These are phyloP conservation scores for Pectinophora gossypiella DNA, from an alignment of 1,140 invertebrate genomes.

Conservation along the genomic window DNA sequence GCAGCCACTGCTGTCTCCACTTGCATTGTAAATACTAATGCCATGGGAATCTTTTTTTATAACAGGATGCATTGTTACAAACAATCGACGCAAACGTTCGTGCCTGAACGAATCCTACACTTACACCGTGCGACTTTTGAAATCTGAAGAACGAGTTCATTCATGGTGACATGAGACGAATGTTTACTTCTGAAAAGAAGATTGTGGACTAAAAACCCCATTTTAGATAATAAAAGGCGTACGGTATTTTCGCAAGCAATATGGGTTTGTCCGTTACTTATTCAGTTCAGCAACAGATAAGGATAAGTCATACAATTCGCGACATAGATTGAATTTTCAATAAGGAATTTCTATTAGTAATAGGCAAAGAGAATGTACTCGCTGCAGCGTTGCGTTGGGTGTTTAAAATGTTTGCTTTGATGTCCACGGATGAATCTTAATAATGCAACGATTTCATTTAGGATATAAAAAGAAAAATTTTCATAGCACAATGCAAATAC, in stretches of 20 bases:
- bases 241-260: constrained; percentile 60
- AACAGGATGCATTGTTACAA: not conserved
- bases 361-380: not conserved
- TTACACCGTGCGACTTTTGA: no score
- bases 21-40: not conserved
- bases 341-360: constrained; percentile 28
- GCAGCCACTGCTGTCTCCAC: constrained; percentile 5
- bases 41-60: not conserved
- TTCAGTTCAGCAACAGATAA: constrained; percentile 57
- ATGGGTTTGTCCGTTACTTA: constrained; percentile 58
- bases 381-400: no score
- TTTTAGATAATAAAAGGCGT: constrained; percentile 55
- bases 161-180: no score
- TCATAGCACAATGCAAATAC: not conserved
- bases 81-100: not conserved
- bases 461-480: no score
- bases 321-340: constrained; percentile 53
- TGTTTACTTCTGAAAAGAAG: no score
- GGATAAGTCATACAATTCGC: constrained; percentile 52
- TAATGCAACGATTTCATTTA: not conserved
- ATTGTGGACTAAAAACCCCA: constrained; percentile 57
- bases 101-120: no score
- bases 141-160: no score
- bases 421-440: not conserved
- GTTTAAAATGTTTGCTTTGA: no score